Conservation (phyloP, 2,797 vertebrate species). For the Labroides dimidiatus region DNA sequence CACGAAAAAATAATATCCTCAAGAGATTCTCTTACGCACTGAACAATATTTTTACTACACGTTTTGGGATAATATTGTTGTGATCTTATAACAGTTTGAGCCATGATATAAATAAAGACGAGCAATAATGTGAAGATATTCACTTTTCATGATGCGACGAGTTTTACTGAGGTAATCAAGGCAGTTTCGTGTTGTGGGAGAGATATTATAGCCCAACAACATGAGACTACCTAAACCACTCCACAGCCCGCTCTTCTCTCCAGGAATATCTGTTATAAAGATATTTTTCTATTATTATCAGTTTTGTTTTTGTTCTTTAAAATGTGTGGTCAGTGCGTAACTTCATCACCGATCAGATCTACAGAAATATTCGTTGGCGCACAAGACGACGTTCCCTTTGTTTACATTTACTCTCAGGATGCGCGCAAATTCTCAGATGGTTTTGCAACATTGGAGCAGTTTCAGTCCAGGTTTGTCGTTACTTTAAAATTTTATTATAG, state of each 20-base stretch:
- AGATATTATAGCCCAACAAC: conserved; percentile 94
- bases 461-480: background rate
- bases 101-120: conserved; percentile 29
- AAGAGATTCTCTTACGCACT: conserved; percentile 42
- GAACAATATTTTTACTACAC: conserved; percentile 35
- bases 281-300: background rate
- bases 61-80: conserved; percentile 12
- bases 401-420: background rate
- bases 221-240: conserved; percentile 99
- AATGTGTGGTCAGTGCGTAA: background rate
- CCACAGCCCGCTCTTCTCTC: conserved; percentile 84
- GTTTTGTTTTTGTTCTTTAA: background rate
- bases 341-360: background rate
- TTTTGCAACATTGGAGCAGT: background rate
- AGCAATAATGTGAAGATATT: conserved; percentile 34
- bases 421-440: background rate
- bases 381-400: background rate
- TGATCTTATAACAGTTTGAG: background rate
- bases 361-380: conserved; percentile 8
- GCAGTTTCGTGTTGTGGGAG: conserved; percentile 97
- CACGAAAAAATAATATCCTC: background rate
- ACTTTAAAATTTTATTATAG: background rate
- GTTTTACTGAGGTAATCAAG: conserved; percentile 93
- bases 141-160: conserved; percentile 61
- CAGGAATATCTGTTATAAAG: conserved; percentile 1